Evolutionary conservation across 1,140 invertebrate genomes (phyloP).

Genomic region (Drosophila seguyi): DNA sequence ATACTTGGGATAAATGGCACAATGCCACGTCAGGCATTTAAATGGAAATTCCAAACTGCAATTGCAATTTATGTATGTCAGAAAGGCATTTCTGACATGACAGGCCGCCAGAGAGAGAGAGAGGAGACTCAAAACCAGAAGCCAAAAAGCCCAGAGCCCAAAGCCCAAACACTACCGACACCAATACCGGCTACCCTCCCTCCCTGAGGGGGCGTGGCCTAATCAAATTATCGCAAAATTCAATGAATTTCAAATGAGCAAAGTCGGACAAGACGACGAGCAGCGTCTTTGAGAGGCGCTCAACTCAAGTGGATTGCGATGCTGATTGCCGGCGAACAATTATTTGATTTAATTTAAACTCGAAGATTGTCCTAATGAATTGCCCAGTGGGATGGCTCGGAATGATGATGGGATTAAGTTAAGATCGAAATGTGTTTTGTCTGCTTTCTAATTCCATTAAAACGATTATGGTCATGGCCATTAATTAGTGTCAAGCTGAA

Average conservation of each 20-base stretch:
- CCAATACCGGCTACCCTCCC: too few species aligned
- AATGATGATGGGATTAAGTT: constrained; percentile 14
- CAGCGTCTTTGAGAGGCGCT: constrained; percentile 28
- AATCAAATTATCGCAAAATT: constrained; percentile 70
- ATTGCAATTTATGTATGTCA: constrained; percentile 75
- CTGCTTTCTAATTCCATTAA: constrained; percentile 30
- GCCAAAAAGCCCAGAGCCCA: constrained; percentile 1
- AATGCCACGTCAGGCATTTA: constrained; percentile 61
- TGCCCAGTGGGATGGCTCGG: constrained; percentile 1
- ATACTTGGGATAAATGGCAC: constrained; percentile 55
- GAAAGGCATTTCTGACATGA: constrained; percentile 44
- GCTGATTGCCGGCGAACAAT: constrained; percentile 37
- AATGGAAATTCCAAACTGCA: constrained; percentile 62
- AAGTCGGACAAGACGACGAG: constrained; percentile 26
- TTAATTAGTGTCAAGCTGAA: constrained; percentile 1
- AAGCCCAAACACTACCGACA: background rate
- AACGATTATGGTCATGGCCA: constrained; percentile 7
- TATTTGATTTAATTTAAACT: constrained; percentile 55
- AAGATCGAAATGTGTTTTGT: constrained; percentile 23
- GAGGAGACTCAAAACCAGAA: constrained; percentile 3
- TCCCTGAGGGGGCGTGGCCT: constrained; percentile 60
- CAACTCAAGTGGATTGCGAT: constrained; percentile 10
- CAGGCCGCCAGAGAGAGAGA: constrained; percentile 2
- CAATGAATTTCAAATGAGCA: constrained; percentile 64
- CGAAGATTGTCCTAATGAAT: constrained; percentile 48